Conservation (phyloP, 2,113 vertebrate genomes). For the Thamnophis sirtalis region DNA sequence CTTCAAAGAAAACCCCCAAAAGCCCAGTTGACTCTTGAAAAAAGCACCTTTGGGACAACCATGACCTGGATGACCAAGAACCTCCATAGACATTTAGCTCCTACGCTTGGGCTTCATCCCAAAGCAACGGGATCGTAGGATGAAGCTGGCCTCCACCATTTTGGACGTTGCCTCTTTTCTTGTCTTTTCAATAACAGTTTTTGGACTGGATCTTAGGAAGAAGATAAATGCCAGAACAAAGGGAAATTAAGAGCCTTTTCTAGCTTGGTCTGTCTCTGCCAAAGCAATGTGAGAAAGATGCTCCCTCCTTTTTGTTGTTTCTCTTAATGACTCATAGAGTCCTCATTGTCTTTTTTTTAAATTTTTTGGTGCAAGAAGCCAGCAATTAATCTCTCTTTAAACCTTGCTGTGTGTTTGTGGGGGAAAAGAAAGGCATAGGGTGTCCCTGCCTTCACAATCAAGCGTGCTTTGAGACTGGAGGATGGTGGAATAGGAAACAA, state of each 20-base stretch:
- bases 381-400: constrained; percentile 6
- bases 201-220: background rate
- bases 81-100: background rate
- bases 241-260: background rate
- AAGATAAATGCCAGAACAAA: background rate
- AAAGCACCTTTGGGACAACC: too few species aligned
- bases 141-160: background rate
- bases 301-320: background rate
- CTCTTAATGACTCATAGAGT: background rate
- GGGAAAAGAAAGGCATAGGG: background rate
- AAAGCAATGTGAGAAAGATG: background rate
- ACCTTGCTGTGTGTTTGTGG: background rate
- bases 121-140: background rate
- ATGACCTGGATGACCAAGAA: too few species aligned
- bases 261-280: background rate
- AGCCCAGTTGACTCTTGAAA: too few species aligned
- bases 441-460: background rate
- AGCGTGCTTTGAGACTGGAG: too few species aligned
- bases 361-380: background rate
- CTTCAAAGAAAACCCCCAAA: too few species aligned
- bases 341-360: too few species aligned
- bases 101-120: background rate
- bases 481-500: background rate
- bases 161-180: background rate
- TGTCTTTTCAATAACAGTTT: background rate